Evolutionary conservation across 2,888 invertebrate genomes (phyloP), one percentile per base, ranked within the genome.

Genomic region (Clusia tigrina): DNA sequence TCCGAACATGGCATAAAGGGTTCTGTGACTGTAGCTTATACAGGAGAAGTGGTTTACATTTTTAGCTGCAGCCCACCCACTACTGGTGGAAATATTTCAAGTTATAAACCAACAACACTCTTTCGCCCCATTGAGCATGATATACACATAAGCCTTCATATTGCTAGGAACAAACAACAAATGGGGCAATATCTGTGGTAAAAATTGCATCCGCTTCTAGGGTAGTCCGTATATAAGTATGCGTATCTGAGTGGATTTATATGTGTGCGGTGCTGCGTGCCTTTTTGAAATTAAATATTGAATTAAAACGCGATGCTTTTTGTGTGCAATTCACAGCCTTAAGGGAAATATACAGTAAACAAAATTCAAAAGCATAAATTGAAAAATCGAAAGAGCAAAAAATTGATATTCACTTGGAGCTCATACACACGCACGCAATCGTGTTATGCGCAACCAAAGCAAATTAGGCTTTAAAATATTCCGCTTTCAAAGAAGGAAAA

Each of bases 261-360:
- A 64, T 68, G 60, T 68, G 68, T 62, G 57, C 59, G 63, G 58
- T 60, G 60, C 60, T 68, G 55, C 12, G 22, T 42, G 42, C 42
- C 42, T 42, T 15, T 18, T 48, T 48, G 18, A 48, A 48, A 20
- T 20, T 2, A 48, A 20, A 48, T 48, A 20, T 48, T 48, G 48
- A 2, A 42, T 20, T 18, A 48, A 22, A 20, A 20, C 48, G 15
- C 2, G 5, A 3, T 48, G 22, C n/a, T 48, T 2, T 48, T 48
- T 48, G 48, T 48, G 18, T 3, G 2, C 22, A 3, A 15, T 22
- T 48, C 15, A 20, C 22, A 20, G 22, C 48, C 20, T 15, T 48
- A 15, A 20, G 48, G 48, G 20, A 48, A 48, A 3, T 22, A 20
- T 48, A 48, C 18, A 48, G 2, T 48, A 22, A 18, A 18, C 15